Conservation (phyloP, 2,797 vertebrate genomes). For the Sphaeramia orbicularis region DNA sequence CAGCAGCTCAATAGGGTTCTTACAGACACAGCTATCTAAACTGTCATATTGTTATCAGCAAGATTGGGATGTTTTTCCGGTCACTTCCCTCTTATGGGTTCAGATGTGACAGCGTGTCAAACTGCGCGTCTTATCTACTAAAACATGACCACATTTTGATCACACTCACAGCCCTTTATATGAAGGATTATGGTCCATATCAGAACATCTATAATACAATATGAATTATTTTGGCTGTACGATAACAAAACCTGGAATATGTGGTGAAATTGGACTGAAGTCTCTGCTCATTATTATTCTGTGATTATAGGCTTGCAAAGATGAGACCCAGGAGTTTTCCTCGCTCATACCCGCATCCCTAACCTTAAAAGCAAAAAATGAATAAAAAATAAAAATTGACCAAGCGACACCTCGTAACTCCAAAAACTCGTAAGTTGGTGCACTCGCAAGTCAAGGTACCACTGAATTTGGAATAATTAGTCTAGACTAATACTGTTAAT, state of each 20-base stretch:
- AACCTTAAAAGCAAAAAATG: no score
- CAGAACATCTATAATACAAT: conserved; percentile 31
- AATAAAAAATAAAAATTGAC: no score
- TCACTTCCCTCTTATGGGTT: conserved; percentile 27
- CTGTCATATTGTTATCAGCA: conserved; percentile 67
- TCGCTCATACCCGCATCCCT: no score
- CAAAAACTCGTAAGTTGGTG: no score
- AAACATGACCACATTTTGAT: conserved; percentile 27
- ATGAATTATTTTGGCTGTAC: conserved; percentile 7
- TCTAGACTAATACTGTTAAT: no score
- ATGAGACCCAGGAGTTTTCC: no score
- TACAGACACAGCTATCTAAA: conserved; percentile 53
- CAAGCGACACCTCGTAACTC: no score
- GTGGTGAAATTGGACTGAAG: conserved; percentile 2
- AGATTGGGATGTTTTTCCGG: conserved; percentile 42
- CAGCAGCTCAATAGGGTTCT: conserved; percentile 42
- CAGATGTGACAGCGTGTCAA: conserved; percentile 39
- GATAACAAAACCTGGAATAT: conserved; percentile 16
- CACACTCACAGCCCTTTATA: conserved; percentile 16
- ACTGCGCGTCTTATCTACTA: conserved; percentile 49
- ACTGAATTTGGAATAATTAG: no score
- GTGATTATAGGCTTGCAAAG: no score
- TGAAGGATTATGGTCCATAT: conserved; percentile 26
- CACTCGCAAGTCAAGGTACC: no score
- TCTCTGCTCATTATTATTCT: neutral